Percentiles rank a stretch among this genome's conserved stretches.
phyloP scores from a whole-genome alignment of 2,888 invertebrate species.

The Watsonalla cultraria region DNA sequence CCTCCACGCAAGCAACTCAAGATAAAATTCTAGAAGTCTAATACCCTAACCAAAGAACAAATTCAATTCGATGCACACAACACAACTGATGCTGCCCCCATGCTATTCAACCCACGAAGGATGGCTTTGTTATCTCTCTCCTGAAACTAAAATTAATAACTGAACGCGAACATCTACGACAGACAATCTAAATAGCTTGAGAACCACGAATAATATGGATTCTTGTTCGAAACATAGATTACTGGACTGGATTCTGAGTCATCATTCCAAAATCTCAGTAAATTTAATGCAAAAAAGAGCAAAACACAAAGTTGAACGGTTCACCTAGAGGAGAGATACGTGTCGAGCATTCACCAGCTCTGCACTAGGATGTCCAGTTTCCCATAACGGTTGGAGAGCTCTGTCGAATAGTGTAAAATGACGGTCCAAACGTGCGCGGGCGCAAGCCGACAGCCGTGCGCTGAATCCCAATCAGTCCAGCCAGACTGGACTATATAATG shows the following conservation, averaged over 20 bases:
- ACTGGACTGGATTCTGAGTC: constrained; percentile 10
- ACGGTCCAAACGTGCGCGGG: constrained; percentile 41
- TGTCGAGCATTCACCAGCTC: constrained; percentile 49
- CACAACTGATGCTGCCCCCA: too few species aligned
- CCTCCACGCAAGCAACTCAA: too few species aligned
- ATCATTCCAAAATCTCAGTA: constrained; percentile 15
- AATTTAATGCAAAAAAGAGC: constrained; percentile 26
- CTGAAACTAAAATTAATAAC: too few species aligned
- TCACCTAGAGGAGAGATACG: constrained; percentile 40
- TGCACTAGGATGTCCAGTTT: constrained; percentile 50
- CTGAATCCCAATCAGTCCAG: constrained; percentile 65
- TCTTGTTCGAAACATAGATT: neutral
- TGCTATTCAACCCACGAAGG: too few species aligned
- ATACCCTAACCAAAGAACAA: too few species aligned
- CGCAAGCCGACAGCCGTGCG: constrained; percentile 47
- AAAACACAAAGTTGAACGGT: constrained; percentile 51
- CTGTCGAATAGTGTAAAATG: constrained; percentile 55
- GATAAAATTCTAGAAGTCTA: too few species aligned
- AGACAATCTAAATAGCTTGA: too few species aligned
- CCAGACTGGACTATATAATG: constrained; percentile 63
- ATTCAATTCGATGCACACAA: too few species aligned
- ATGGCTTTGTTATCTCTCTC: too few species aligned
- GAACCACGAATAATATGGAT: neutral
- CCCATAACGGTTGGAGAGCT: constrained; percentile 61
- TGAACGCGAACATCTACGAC: too few species aligned